phyloP scores from a whole-genome alignment of 1,140 invertebrate species.

The Antheraea mylitta region DNA sequence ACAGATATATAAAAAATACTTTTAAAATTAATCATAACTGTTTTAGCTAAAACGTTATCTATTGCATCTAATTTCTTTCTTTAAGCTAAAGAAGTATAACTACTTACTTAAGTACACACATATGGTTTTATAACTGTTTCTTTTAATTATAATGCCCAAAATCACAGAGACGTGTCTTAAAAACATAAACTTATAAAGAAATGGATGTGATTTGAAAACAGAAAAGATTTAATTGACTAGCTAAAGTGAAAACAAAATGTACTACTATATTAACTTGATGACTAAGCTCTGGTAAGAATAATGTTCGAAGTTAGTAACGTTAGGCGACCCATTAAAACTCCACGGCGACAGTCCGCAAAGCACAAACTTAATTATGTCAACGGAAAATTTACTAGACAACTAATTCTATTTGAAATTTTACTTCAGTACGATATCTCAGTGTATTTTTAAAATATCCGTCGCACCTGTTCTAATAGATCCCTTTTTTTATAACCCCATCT shows the following conservation, averaged over 20 bases:
- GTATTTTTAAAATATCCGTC: not conserved
- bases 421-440: not conserved
- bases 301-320: constrained; percentile 29
- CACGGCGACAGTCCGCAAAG: constrained; percentile 24
- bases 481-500: not conserved
- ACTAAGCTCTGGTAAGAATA: constrained; percentile 31
- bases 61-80: too few species aligned
- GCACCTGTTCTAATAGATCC: not conserved
- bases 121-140: too few species aligned
- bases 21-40: too few species aligned
- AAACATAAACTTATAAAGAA: too few species aligned
- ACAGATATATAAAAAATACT: too few species aligned
- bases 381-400: constrained; percentile 32
- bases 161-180: too few species aligned
- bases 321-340: constrained; percentile 38
- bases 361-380: constrained; percentile 37
- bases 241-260: not conserved
- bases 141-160: too few species aligned
- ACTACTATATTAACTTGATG: constrained; percentile 21
- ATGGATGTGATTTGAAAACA: not conserved
- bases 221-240: not conserved
- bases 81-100: too few species aligned
- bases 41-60: too few species aligned
- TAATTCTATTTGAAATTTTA: constrained; percentile 30
- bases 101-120: too few species aligned